Base-by-base conservation (phyloP, 2,113 vertebrate genomes). In the Rhea americana region DNA sequence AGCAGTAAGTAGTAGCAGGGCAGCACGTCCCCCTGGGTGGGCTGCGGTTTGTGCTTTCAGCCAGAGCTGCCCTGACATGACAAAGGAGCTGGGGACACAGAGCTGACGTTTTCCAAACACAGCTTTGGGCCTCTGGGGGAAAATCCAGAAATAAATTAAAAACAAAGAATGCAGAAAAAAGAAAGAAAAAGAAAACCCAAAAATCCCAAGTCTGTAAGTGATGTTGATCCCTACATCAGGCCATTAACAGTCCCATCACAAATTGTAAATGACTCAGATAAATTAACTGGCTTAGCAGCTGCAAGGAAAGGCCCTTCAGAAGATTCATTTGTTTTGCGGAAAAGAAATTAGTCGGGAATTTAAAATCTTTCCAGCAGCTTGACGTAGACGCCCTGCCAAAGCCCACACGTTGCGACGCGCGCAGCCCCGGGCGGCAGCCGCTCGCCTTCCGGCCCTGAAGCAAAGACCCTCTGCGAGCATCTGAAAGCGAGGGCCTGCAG, bases 11-110 rank as follows among this genome's bases (percentile, higher is more conserved):
- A 70, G 96, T 91, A 97, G 95, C 96, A 85, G 88, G 93, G 87
- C 91, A 5, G 92, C 94, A 87, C 45, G 77, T 93, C 97, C 96
- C 98, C 95, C 94, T 98, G 98, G 98, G 98, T 98, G 98, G 98
- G 89, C 97, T 97, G 96, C 7, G 79, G 93, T 96, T 95, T 85
- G 87, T 0, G 70, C 96, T 97, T 98, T 97, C 97, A 97, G 97
- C 96, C 95, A 90, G 13, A 85, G 91, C 96, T 65, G 85, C 95
- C 87, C 96, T 91, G 13, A 95, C 94, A 73, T 97, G 97, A 98
- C 96, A 89, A 94, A 96, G 96, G 91, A 92, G 95, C 62, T 87
- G 94, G 93, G 95, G 88, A 96, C 94, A 87, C 2, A 1, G 83
- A 93, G 91, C 88, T 97, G 96, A 97, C 83, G 48, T 95, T 96